Evolutionary conservation across 2,888 invertebrate genomes (phyloP), one percentile per base, ranked within the genome.

Genomic region (Mechanitis messenoides): DNA sequence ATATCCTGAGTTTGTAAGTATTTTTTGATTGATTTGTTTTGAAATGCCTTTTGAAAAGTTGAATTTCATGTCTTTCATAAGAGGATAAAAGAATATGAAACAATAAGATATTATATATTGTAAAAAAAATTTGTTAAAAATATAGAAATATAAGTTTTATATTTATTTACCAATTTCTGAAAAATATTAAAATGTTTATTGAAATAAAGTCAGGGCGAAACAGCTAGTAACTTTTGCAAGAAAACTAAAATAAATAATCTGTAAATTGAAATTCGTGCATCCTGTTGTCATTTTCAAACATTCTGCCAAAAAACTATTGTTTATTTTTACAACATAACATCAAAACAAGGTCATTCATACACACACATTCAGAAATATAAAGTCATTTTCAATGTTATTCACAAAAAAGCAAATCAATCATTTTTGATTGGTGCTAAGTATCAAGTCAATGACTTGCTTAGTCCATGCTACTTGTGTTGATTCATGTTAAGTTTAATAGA

Each of bases 1-100:
- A 71, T 93, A 92, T 77, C 94, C 94, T 71, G 93, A 93, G 65
- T 93, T 93, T 84, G 96, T 97, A 88, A 94, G 95, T 93, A 76
- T 71, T 33, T 55, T 53, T 58, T 59, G 3, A 45, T 61, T 53
- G 31, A 11, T 61, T 59, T 57, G 33, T 38, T 20, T 20, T 20
- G 20, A 20, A 20, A 20, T 20, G 20, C 20, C 20, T 20, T 20
- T 20, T 20, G 20, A 20, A 20, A 20, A 20, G 20, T 20, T 20
- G 20, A 1, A 20, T 20, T 20, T 20, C 20, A 20, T 20, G 20
- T 20, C 20, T 20, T 20, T 20, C 20, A 20, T 20, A 20, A 20
- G 20, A 20, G 20, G 20, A 20, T 20, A 20, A 20, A 20, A 20
- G 20, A 20, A 20, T 20, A 20, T 20, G 20, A 20, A 20, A 20